Evolutionary conservation across 1,140 invertebrate species (phyloP).

Genomic region (Galendromus occidentalis): DNA sequence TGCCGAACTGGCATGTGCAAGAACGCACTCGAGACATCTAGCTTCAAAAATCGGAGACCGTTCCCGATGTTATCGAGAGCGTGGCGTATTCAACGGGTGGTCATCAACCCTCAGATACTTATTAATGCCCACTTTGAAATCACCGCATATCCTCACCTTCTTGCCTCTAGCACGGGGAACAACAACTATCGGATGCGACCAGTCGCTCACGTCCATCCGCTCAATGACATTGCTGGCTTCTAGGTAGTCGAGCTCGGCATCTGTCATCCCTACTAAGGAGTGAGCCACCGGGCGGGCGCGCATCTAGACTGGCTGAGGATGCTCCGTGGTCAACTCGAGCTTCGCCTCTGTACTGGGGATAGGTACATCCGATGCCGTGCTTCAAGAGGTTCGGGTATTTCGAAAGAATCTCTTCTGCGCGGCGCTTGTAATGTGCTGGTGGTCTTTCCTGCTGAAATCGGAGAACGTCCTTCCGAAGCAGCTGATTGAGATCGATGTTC

Average conservation of each 20-base stretch:
- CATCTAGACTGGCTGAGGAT: background rate
- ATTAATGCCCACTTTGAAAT: too few species aligned
- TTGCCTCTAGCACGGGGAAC: background rate
- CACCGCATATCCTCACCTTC: background rate
- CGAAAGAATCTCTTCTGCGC: too few species aligned
- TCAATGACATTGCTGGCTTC: background rate
- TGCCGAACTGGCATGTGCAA: background rate
- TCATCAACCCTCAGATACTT: background rate
- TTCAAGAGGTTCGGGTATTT: too few species aligned
- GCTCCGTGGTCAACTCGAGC: too few species aligned
- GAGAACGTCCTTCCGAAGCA: too few species aligned
- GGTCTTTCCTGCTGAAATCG: too few species aligned
- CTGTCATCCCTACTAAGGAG: background rate
- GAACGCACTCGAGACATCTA: background rate
- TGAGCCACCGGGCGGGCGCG: background rate
- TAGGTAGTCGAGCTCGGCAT: background rate
- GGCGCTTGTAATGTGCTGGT: too few species aligned
- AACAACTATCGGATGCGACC: background rate
- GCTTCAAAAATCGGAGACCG: background rate
- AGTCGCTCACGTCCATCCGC: background rate
- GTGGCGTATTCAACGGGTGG: background rate
- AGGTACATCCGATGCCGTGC: too few species aligned
- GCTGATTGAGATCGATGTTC: too few species aligned
- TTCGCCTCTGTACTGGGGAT: too few species aligned
- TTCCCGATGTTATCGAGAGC: background rate